A percentile compares a stretch with the other conserved stretches of the same genome.
phyloP scores from a whole-genome alignment of 1,140 invertebrate genomes.

The Heliconius hewitsoni region DNA sequence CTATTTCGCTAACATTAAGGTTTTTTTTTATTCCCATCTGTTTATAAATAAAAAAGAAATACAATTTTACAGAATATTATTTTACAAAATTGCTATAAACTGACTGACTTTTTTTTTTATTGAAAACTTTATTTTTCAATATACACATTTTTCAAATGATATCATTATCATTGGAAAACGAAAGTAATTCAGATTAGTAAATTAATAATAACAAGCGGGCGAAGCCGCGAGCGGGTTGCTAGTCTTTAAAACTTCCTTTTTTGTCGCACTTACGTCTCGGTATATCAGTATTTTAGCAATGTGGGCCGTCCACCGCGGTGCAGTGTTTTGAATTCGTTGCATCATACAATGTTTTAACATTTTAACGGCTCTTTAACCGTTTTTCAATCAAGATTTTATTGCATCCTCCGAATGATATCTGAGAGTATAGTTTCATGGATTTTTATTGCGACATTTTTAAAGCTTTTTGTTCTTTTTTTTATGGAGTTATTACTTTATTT shows the following conservation, averaged over 20 bases:
- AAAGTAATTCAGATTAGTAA: too few species aligned
- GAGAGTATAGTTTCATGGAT: slow-evolving; percentile 27
- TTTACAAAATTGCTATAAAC: too few species aligned
- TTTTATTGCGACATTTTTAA: slow-evolving; percentile 17
- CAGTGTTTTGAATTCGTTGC: slow-evolving; percentile 39
- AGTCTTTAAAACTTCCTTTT: background rate
- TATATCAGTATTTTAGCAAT: slow-evolving; percentile 40
- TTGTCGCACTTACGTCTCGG: slow-evolving; percentile 1
- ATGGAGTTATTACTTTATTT: background rate
- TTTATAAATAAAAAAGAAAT: too few species aligned
- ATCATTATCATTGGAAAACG: too few species aligned
- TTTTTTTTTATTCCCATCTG: too few species aligned
- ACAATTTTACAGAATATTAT: too few species aligned
- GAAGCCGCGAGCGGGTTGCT: too few species aligned
- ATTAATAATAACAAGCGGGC: too few species aligned
- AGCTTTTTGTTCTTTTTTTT: background rate
- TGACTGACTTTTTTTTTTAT: too few species aligned
- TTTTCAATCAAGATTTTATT: slow-evolving; percentile 45
- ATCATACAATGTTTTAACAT: slow-evolving; percentile 45
- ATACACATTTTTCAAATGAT: too few species aligned
- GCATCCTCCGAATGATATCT: slow-evolving; percentile 41
- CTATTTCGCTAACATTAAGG: too few species aligned
- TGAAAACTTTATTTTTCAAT: too few species aligned
- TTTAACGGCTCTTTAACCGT: slow-evolving; percentile 34
- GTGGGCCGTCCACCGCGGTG: slow-evolving; percentile 25